These are phyloP conservation scores for Eremobia ochroleuca DNA, from an alignment of 2,888 invertebrate genomes.

Conservation along the genomic window DNA sequence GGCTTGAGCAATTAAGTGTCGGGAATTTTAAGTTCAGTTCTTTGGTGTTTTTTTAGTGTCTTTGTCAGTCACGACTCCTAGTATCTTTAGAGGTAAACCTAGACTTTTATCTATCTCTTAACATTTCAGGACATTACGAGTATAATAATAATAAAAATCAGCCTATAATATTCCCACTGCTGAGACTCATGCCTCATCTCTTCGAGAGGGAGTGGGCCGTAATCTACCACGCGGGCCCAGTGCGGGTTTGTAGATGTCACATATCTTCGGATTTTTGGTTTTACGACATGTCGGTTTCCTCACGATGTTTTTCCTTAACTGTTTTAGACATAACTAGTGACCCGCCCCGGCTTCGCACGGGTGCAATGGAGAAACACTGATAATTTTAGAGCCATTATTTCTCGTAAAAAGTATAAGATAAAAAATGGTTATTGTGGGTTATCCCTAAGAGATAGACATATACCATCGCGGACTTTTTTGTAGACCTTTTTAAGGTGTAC, in stretches of 20 bases:
- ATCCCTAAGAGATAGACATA: too few species aligned
- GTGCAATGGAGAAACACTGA: too few species aligned
- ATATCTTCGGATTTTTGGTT: background rate
- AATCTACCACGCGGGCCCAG: background rate
- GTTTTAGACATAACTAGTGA: constrained; percentile 5
- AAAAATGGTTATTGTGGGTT: too few species aligned
- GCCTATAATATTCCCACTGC: background rate
- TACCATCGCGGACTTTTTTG: too few species aligned
- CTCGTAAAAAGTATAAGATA: too few species aligned
- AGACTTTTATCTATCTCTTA: background rate
- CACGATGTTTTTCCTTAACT: background rate
- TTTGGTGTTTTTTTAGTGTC: too few species aligned
- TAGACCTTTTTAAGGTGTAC: too few species aligned
- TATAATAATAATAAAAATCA: background rate
- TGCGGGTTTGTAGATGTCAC: background rate
- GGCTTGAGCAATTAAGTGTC: background rate
- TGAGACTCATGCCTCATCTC: background rate
- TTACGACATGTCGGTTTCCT: background rate
- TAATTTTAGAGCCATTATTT: too few species aligned
- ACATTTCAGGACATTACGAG: background rate
- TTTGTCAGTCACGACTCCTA: background rate
- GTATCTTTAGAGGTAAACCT: background rate
- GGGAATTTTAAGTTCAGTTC: background rate
- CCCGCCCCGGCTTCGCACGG: too few species aligned
- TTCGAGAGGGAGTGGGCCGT: background rate